Conservation (phyloP, 2,113 vertebrate species). For the Campylomormyrus tamandua region DNA sequence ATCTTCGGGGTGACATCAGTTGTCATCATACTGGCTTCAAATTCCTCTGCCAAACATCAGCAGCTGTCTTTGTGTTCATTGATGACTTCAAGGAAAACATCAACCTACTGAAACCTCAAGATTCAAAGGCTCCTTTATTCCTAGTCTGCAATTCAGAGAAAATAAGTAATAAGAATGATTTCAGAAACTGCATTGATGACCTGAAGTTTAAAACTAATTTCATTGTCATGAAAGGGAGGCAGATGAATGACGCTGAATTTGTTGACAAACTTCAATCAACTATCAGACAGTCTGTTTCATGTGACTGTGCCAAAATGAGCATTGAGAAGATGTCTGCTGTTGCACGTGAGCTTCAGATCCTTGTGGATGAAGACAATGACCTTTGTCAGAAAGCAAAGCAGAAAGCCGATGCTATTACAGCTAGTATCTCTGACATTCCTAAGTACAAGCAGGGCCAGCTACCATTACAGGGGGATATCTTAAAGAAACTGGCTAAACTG, state of each 20-base stretch:
- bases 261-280: slow-evolving; percentile 1
- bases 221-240: slow-evolving; percentile 10
- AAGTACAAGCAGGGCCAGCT: slow-evolving; percentile 37
- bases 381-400: slow-evolving; percentile 21
- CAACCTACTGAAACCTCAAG: slow-evolving; percentile 19
- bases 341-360: slow-evolving; percentile 21
- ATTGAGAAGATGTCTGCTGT: slow-evolving; percentile 24
- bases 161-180: neutral
- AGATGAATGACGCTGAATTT: slow-evolving; percentile 32
- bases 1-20: slow-evolving; percentile 54
- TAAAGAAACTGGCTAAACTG: slow-evolving; percentile 32
- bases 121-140: slow-evolving; percentile 29
- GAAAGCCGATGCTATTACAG: slow-evolving; percentile 18
- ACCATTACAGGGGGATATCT: slow-evolving; percentile 28
- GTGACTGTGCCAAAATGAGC: neutral
- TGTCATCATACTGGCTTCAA: slow-evolving; percentile 51
- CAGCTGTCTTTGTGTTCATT: slow-evolving; percentile 62
- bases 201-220: too few relatives aligned
- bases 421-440: neutral
- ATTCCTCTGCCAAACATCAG: slow-evolving; percentile 60
- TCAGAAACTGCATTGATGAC: too few relatives aligned
- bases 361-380: slow-evolving; percentile 34
- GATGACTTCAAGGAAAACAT: slow-evolving; percentile 43
- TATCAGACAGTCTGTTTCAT: neutral
- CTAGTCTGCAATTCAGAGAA: slow-evolving; percentile 38